Base-by-base conservation (phyloP, 2,797 vertebrate genomes). In the Pseudochirops corinnae region DNA sequence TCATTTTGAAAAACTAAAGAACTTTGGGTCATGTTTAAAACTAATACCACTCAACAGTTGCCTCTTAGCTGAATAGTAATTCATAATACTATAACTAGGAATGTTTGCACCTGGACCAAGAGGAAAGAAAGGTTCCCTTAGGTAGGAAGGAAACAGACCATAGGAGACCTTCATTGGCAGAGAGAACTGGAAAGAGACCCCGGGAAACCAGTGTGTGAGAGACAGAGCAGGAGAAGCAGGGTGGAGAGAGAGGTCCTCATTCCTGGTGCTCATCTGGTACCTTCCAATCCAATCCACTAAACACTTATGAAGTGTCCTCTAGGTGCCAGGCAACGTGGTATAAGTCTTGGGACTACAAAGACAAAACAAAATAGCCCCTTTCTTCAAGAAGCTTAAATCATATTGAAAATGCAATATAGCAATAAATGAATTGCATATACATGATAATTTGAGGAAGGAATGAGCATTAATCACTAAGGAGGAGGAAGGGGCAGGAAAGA, bases 1-100 rank as follows among this genome's bases (percentile, higher is more conserved):
- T 6, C 33, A 91, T 33, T 96, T 96, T 55, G 10, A 62, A 94
- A 97, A 95, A 91, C 82, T 92, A 94, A 96, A 92, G 60, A 95
- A 94, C 60, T 91, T 26, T 87, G 55, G 55, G 29, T 2, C 11
- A 82, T 57, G n/a, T 58, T 94, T 97, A 93, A 93, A 94, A 93
- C 95, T 94, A 56, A 50, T 55, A 57, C 26, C 91, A 87, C 10
- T 87, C 74, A 87, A 87, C 74, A 50, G 24, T 87, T 50, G 39
- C 9, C 39, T 87, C 74, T 46, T 87, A 87, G n/a, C 39, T n/a
- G 33, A 74, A 1, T 21, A 18, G 14, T 74, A n/a, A 74, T 26
- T 50, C 74, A 87, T 87, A 87, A 87, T 50, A 50, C 39, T 50
- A 46, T 87, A 87, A 87, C 39, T 50, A 28, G 39, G 74, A 87